These are phyloP conservation scores for Dipodomys merriami DNA, from an alignment of 2,113 vertebrate species.

Conservation along the genomic window DNA sequence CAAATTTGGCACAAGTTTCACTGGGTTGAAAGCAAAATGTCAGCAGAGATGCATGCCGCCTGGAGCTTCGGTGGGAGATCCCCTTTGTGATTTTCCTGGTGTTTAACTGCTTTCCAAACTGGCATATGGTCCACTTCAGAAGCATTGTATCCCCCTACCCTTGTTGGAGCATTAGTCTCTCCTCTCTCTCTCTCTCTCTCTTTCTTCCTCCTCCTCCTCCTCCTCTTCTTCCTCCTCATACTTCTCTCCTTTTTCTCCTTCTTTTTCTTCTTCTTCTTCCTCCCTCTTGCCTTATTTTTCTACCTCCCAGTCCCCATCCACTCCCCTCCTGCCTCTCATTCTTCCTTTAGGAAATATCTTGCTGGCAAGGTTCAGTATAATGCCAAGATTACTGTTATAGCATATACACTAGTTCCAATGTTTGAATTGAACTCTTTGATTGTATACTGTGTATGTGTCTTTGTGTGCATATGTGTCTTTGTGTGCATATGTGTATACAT, in stretches of 20 bases:
- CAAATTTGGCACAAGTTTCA: background rate
- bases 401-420: background rate
- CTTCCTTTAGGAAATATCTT: background rate
- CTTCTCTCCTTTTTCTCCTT: background rate
- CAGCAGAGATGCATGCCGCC: background rate
- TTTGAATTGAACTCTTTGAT: background rate
- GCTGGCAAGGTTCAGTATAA: background rate
- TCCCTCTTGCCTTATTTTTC: background rate
- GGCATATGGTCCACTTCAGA: background rate
- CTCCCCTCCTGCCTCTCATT: too few species aligned
- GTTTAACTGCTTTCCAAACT: background rate
- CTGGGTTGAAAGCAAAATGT: background rate
- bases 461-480: too few species aligned
- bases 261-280: background rate
- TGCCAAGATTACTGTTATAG: background rate
- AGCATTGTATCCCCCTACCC: too few species aligned
- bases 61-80: too few species aligned
- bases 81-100: background rate
- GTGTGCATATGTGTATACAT: too few species aligned
- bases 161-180: too few species aligned
- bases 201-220: too few species aligned
- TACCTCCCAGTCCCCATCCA: background rate
- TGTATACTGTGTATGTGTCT: too few species aligned
- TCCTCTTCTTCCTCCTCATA: too few species aligned
- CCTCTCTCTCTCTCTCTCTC: too few species aligned